phyloP scores from a whole-genome alignment of 2,113 vertebrate species.

The Ictalurus furcatus region DNA sequence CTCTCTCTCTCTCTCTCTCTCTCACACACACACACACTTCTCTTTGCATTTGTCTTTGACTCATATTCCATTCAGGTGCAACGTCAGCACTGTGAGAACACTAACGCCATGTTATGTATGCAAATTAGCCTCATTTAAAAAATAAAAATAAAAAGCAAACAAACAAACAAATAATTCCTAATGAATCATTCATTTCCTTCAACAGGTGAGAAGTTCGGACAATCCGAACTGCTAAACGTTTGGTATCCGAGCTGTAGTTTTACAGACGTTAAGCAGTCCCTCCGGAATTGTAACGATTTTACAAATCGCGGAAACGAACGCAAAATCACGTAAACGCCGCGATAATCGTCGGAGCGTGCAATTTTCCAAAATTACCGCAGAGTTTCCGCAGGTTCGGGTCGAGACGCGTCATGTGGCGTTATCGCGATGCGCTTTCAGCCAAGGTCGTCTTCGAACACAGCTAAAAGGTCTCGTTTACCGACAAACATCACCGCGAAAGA shows the following conservation, averaged over 20 bases:
- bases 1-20: not conserved
- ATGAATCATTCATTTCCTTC: not conserved
- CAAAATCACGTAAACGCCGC: too few relatives aligned
- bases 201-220: not conserved
- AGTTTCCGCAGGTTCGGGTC: too few relatives aligned
- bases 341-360: too few relatives aligned
- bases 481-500: too few relatives aligned
- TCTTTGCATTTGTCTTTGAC: constrained; percentile 32
- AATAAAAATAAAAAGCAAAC: not conserved
- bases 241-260: not conserved
- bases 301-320: too few relatives aligned
- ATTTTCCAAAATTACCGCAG: too few relatives aligned
- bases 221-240: not conserved
- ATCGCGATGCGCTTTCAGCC: too few relatives aligned
- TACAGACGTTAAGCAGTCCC: not conserved
- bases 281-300: too few relatives aligned
- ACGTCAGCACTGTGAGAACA: constrained; percentile 28
- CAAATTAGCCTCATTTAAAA: not conserved
- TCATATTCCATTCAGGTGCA: constrained; percentile 41
- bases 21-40: constrained; percentile 48
- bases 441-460: too few relatives aligned
- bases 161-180: not conserved
- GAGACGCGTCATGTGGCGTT: too few relatives aligned
- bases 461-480: too few relatives aligned
- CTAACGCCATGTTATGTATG: not conserved